Evolutionary conservation across 2,888 invertebrate species (phyloP).

Genomic region (Exephanes ischioxanthus): DNA sequence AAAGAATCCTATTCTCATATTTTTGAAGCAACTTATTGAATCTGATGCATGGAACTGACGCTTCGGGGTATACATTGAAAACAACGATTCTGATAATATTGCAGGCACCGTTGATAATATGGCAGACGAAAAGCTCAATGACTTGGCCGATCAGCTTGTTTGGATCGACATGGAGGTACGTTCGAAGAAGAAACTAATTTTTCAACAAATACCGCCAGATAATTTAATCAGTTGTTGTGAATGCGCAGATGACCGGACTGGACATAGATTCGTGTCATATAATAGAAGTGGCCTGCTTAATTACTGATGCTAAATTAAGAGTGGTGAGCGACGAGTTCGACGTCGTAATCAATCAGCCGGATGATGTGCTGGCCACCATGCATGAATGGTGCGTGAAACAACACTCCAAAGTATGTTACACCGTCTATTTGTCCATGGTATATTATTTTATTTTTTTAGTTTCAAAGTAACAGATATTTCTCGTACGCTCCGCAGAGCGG

Average conservation of each 20-base stretch:
- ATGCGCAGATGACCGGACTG: conserved; percentile 94
- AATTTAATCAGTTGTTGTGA: conserved; percentile 2
- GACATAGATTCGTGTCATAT: conserved; percentile 92
- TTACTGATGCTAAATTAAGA: conserved; percentile 93
- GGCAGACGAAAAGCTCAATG: conserved; percentile 51
- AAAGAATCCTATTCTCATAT: not conserved
- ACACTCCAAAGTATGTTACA: conserved; percentile 89
- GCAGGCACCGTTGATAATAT: conserved; percentile 24
- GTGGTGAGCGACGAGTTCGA: conserved; percentile 91
- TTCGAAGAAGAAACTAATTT: conserved; percentile 32
- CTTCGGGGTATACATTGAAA: not conserved
- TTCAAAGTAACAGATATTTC: conserved; percentile 62
- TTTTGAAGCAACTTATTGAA: not conserved
- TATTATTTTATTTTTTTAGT: conserved; percentile 71
- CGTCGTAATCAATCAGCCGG: conserved; percentile 92
- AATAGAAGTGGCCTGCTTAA: conserved; percentile 95
- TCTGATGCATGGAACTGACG: not conserved
- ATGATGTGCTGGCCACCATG: conserved; percentile 91
- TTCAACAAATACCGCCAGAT: not conserved
- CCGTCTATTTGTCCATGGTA: not conserved
- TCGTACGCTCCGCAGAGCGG: conserved; percentile 89
- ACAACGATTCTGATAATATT: not conserved
- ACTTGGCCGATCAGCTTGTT: conserved; percentile 85
- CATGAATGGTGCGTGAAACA: conserved; percentile 93
- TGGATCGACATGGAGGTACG: conserved; percentile 91